phyloP scores from a whole-genome alignment of 1,140 invertebrate genomes.

The Manduca sexta region DNA sequence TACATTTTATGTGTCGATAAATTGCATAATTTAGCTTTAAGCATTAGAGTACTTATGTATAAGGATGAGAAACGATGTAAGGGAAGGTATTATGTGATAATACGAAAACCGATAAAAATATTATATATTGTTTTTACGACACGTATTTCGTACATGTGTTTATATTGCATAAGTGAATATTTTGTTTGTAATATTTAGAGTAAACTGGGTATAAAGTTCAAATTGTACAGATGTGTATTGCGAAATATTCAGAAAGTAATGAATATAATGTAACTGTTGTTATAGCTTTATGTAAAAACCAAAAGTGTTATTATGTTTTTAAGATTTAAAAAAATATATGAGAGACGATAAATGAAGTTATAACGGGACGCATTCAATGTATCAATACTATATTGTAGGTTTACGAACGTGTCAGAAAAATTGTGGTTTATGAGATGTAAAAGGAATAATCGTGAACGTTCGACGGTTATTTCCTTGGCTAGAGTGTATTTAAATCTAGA shows the following conservation, averaged over 20 bases:
- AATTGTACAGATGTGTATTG: conserved; percentile 48
- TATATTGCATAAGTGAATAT: neutral
- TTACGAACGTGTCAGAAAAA: too few species aligned
- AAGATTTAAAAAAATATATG: conserved; percentile 28
- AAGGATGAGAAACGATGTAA: conserved; percentile 35
- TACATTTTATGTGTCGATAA: conserved; percentile 57
- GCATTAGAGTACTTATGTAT: conserved; percentile 39
- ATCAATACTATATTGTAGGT: neutral
- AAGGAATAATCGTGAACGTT: too few species aligned
- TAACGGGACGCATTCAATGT: conserved; percentile 9
- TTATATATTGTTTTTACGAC: neutral
- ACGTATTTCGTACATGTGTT: too few species aligned
- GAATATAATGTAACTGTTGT: conserved; percentile 61
- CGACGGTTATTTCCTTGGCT: too few species aligned
- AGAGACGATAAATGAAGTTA: conserved; percentile 10
- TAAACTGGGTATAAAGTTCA: conserved; percentile 33
- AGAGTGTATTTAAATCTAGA: too few species aligned
- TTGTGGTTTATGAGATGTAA: too few species aligned
- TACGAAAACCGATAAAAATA: neutral
- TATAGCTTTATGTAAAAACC: conserved; percentile 69
- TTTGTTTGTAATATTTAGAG: conserved; percentile 33
- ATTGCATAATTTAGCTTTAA: conserved; percentile 66
- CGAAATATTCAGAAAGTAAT: conserved; percentile 45
- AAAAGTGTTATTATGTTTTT: conserved; percentile 70
- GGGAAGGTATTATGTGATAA: conserved; percentile 59